phyloP scores from a whole-genome alignment of 1,140 invertebrate species.

The Carposina sasakii region DNA sequence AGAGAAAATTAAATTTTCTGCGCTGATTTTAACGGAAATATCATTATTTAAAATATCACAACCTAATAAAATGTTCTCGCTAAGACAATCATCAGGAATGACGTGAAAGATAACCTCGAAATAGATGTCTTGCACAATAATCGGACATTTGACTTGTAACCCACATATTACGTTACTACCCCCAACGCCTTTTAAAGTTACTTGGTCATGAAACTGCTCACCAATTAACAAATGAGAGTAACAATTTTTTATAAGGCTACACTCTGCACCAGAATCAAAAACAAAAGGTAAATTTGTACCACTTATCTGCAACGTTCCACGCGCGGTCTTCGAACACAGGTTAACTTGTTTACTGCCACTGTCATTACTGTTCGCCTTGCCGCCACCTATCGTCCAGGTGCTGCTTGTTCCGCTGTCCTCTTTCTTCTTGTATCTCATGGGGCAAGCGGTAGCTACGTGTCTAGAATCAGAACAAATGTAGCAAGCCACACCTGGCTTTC shows the following conservation, averaged over 20 bases:
- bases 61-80: conserved; percentile 10
- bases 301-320: conserved; percentile 2
- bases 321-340: background rate
- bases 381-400: too few relatives aligned
- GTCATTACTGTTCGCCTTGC: too few relatives aligned
- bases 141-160: conserved; percentile 1
- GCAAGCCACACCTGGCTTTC: background rate
- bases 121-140: background rate
- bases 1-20: background rate
- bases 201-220: conserved; percentile 10
- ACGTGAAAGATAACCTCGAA: conserved; percentile 8
- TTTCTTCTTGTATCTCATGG: conserved; percentile 16
- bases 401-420: background rate
- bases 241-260: conserved; percentile 14
- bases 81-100: conserved; percentile 1
- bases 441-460: conserved; percentile 17
- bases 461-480: conserved; percentile 12
- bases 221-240: conserved; percentile 1
- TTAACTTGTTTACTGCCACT: conserved; percentile 10
- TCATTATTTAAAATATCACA: conserved; percentile 10
- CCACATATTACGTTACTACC: background rate
- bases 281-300: conserved; percentile 6
- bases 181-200: conserved; percentile 16
- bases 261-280: conserved; percentile 13
- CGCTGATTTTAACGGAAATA: background rate